Evolutionary conservation across 2,113 vertebrate species (phyloP), one percentile per base, ranked within the genome.

Genomic region (Kryptolebias marmoratus): DNA sequence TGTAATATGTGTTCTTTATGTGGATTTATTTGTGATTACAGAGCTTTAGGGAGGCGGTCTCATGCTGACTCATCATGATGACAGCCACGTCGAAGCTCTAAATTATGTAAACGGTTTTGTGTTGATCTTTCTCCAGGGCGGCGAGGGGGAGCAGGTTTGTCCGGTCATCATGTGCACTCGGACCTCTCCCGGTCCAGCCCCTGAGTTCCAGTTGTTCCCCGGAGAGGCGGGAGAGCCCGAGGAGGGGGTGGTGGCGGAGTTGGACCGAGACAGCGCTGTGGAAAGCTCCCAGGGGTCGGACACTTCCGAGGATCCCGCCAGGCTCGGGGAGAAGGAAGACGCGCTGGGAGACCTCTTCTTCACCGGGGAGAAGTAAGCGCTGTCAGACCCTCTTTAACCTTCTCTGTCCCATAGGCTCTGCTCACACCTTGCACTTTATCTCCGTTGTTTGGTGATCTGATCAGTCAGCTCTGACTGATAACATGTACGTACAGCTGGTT

Each of bases 261-360:
- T 92, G 0, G 96, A 98, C 90, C 93, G 93, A 93, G 97, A 97
- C 93, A 97, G 96, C 1, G 95, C 95, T n/a, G 94, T 96, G 61
- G 96, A 95, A 83, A 95, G 95, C 0, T 91, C 94, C 47, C 96
- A 92, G 53, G 95, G 94, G 63, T 96, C 95, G 0, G 96, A 97
- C 75, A 94, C 93, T 15, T 95, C 93, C 0, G 95, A 96, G 0
- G 87, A 93, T 16, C 89, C 84, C 0, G 32, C 85, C 71, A 82
- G 88, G 81, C 62, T 77, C 0, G 95, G 93, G 45, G 95, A 96
- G 80, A 96, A 97, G 83, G 96, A 96, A 0, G 68, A 87, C 28
- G 69, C 79, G 1, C 93, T 97, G 0, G 87, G 85, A 1, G 92
- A 93, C 63, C 94, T 97, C 2, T 96, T 96, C 88, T 93, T 97